A percentile compares a stretch with the other conserved stretches of the same genome.
Evolutionary conservation across 1,140 invertebrate species (phyloP).

Genomic region (Calephelis nemesis): DNA sequence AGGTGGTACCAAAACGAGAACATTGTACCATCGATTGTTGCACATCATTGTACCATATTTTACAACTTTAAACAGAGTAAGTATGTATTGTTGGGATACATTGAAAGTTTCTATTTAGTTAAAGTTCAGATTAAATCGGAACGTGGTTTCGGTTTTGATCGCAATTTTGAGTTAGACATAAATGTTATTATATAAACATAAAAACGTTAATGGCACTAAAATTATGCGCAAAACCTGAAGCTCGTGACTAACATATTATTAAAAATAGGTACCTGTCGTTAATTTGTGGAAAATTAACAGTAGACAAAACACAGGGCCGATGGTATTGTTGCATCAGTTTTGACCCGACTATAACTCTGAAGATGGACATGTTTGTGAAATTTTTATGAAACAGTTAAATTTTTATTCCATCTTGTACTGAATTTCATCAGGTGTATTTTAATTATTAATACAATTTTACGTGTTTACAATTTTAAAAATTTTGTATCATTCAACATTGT

Average conservation of each 20-base stretch:
- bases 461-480: no score
- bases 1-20: no score
- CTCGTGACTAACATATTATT: constrained; percentile 5
- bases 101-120: neutral
- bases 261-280: constrained; percentile 38
- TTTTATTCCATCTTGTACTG: neutral
- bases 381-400: neutral
- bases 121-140: neutral
- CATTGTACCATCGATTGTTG: no score
- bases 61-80: no score
- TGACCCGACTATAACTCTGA: constrained; percentile 41
- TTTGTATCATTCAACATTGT: no score
- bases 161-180: no score
- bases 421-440: neutral
- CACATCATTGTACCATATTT: no score
- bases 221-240: neutral
- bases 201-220: neutral
- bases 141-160: no score
- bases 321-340: constrained; percentile 39
- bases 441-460: neutral
- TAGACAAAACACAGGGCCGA: constrained; percentile 33
- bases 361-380: constrained; percentile 40
- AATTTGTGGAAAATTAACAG: constrained; percentile 30
- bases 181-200: constrained; percentile 15
- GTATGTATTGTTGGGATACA: no score